Conservation (phyloP, 2,888 invertebrate genomes). For the Drosophila infuscata region DNA sequence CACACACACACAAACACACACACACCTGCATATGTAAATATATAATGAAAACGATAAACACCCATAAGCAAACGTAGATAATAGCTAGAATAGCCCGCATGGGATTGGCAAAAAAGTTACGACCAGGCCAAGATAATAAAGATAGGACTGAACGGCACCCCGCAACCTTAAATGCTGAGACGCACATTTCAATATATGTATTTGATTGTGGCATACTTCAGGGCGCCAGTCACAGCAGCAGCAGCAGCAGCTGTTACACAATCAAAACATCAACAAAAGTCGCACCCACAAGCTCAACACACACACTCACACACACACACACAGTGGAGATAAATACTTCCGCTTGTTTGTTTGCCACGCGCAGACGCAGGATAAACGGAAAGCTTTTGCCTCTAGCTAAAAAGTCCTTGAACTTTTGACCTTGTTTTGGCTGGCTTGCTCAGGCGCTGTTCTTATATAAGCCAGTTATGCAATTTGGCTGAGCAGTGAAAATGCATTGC, state of each 20-base stretch:
- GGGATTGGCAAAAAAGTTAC: slow-evolving; percentile 10
- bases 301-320: slow-evolving; percentile 3
- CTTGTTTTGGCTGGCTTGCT: slow-evolving; percentile 63
- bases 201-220: slow-evolving; percentile 46
- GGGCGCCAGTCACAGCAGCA: slow-evolving; percentile 33
- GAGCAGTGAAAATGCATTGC: slow-evolving; percentile 19
- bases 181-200: slow-evolving; percentile 9
- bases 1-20: neutral
- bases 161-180: neutral
- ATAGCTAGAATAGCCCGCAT: slow-evolving; percentile 18
- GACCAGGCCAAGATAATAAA: slow-evolving; percentile 27
- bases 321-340: slow-evolving; percentile 26
- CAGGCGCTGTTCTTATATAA: slow-evolving; percentile 53
- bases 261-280: slow-evolving; percentile 65
- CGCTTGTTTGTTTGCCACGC: slow-evolving; percentile 33
- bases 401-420: slow-evolving; percentile 81
- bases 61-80: slow-evolving; percentile 9
- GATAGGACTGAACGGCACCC: slow-evolving; percentile 1
- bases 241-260: slow-evolving; percentile 63
- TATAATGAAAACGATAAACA: slow-evolving; percentile 7
- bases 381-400: slow-evolving; percentile 38
- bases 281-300: slow-evolving; percentile 10
- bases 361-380: slow-evolving; percentile 25
- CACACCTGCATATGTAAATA: neutral
- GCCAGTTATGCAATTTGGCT: slow-evolving; percentile 39